phyloP scores from a whole-genome alignment of 2,888 invertebrate species.

The Biston betularia region DNA sequence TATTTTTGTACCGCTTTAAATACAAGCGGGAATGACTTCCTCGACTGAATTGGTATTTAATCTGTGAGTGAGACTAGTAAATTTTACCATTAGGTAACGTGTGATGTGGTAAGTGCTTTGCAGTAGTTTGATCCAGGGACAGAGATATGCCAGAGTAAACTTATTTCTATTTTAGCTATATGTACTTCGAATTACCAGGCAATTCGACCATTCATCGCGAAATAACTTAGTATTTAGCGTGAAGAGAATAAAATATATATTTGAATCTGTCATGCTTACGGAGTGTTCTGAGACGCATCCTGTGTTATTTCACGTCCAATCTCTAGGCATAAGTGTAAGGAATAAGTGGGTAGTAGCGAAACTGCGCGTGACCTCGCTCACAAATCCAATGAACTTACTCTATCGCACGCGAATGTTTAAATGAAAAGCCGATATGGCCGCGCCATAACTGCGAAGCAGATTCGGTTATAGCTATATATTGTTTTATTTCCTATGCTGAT shows the following conservation, averaged over 20 bases:
- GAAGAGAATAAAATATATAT: conserved; percentile 74
- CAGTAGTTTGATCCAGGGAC: conserved; percentile 70
- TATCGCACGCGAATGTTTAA: no score
- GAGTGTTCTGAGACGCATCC: conserved; percentile 63
- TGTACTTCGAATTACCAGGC: conserved; percentile 83
- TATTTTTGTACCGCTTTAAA: conserved; percentile 42
- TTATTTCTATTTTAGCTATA: conserved; percentile 73
- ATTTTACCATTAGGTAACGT: conserved; percentile 72
- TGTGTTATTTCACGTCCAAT: conserved; percentile 64
- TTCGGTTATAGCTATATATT: no score
- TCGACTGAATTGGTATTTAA: conserved; percentile 76
- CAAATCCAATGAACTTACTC: no score
- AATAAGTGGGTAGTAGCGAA: no score
- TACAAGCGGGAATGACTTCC: conserved; percentile 46
- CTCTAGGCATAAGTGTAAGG: conserved; percentile 41
- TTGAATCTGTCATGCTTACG: conserved; percentile 70
- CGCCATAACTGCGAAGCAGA: no score
- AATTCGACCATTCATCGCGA: conserved; percentile 86
- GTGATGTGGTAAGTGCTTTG: conserved; percentile 76
- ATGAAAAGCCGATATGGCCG: no score
- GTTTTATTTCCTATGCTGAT: conserved; percentile 20
- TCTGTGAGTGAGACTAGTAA: conserved; percentile 79
- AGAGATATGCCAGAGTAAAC: conserved; percentile 77
- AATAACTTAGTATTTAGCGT: conserved; percentile 78
- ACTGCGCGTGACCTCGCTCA: no score